Percentiles rank a stretch among this genome's conserved stretches.
These are phyloP conservation scores for Onychomys leucogaster DNA, from an alignment of 2,797 vertebrate species.

Conservation along the genomic window DNA sequence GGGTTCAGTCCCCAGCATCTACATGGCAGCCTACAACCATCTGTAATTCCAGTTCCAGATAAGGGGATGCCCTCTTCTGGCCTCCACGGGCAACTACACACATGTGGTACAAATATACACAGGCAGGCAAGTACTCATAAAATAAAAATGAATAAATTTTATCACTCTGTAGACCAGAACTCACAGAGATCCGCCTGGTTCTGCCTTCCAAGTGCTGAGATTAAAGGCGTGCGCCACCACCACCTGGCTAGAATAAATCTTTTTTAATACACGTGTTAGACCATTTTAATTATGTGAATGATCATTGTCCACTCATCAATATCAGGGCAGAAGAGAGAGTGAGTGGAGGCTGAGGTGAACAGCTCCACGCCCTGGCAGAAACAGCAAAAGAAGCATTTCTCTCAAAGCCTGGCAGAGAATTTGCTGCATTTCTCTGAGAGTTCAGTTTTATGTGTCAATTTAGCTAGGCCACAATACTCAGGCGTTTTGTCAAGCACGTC, in stretches of 20 bases:
- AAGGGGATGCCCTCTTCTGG: neutral
- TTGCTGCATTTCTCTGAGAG: neutral
- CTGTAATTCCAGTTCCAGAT: neutral
- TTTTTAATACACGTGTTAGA: neutral
- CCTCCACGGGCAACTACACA: neutral
- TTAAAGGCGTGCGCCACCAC: too few species aligned
- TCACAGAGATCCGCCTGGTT: too few species aligned
- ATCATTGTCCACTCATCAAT: neutral
- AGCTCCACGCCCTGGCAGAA: neutral
- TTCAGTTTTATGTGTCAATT: slow-evolving; percentile 32
- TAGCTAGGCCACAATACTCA: neutral
- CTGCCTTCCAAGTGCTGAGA: too few species aligned
- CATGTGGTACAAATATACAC: neutral
- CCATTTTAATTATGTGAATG: neutral
- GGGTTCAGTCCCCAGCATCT: neutral
- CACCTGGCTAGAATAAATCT: too few species aligned
- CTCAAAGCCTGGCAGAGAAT: neutral
- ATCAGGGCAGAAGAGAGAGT: neutral
- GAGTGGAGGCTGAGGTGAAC: neutral
- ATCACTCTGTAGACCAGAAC: too few species aligned
- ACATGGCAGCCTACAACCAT: neutral
- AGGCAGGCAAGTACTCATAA: neutral
- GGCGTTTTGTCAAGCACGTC: slow-evolving; percentile 8
- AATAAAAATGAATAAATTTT: neutral
- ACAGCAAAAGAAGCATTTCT: neutral